Base-by-base conservation (phyloP, 53 echinoderm and acorn worm species). In the Echinarachnius parma region DNA sequence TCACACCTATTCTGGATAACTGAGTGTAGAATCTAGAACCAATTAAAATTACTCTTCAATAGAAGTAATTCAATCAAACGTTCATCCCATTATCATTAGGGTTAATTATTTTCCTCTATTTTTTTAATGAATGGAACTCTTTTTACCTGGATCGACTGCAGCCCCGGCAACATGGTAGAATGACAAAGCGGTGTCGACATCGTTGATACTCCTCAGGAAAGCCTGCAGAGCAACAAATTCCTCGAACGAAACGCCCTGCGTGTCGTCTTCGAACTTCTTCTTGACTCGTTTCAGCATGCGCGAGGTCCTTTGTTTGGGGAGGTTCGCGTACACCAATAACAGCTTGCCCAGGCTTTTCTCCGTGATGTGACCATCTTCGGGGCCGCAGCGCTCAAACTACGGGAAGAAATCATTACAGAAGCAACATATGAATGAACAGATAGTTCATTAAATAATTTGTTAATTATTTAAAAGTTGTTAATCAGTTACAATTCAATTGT, bases 121-220 rank as follows among this genome's bases (percentile, higher is more conserved):
- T n/a, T n/a, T n/a, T n/a, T n/a, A n/a, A n/a, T n/a, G n/a, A n/a
- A n/a, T n/a, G n/a, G n/a, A n/a, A n/a, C n/a, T n/a, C n/a, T n/a
- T n/a, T n/a, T n/a, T 64, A 93, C 93, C 89, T 83, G 80, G 86
- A 66, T 93, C 93, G 5, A 93, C 86, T 23, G 89, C 83, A 9
- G 89, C 93, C 18, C 93, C 93, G 32, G 93, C 93, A 10, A 93
- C 93, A 63, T 93, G 93, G 37, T 93, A 93, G 64, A 93, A 93
- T 2, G 93, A 89, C 24, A 93, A 33, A 0, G 93, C 93, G 22
- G 89, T 89, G 75, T 93, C 86, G 33, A 93, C 82, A 76, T 96
- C 96, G 53, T 61, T 84, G 23, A 96, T 91, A 37, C 77, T 91
- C 34, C 85, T 91, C 46, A 91, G 60, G 57, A 96, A 91, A 29